Percentiles rank a stretch among this genome's conserved stretches.
These are phyloP conservation scores for Eledona agricola DNA, from an alignment of 2,888 invertebrate species.

Conservation along the genomic window DNA sequence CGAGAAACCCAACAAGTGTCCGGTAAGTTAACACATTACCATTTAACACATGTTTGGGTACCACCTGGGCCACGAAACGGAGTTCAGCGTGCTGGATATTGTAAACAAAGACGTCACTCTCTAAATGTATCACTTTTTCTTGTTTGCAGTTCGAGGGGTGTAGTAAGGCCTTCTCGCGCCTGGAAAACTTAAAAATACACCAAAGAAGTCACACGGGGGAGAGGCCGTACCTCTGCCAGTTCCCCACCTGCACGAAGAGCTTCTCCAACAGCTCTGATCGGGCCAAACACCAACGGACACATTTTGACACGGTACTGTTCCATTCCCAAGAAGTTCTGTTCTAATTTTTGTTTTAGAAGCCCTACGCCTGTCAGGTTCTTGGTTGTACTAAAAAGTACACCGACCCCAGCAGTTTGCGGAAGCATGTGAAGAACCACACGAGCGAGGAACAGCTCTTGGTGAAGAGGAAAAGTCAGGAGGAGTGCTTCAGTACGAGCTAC, in stretches of 20 bases:
- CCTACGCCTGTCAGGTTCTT: conserved; percentile 87
- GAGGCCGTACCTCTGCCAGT: conserved; percentile 94
- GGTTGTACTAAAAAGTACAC: conserved; percentile 94
- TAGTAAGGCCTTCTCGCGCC: conserved; percentile 92
- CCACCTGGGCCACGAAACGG: conserved; percentile 47
- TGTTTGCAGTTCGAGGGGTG: conserved; percentile 92
- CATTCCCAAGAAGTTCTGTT: conserved; percentile 11
- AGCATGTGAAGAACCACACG: conserved; percentile 88
- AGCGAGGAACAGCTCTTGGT: conserved; percentile 59
- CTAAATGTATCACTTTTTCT: conserved; percentile 37
- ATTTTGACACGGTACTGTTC: conserved; percentile 93
- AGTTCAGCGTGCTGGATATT: conserved; percentile 42
- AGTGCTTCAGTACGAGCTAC: conserved; percentile 33
- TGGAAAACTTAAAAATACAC: conserved; percentile 98
- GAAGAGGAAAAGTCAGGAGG: conserved; percentile 51
- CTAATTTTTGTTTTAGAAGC: conserved; percentile 73
- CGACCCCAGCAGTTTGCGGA: conserved; percentile 91
- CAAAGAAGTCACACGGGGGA: conserved; percentile 96
- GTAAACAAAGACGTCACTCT: conserved; percentile 27
- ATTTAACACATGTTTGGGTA: conserved; percentile 29
- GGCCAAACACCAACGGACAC: conserved; percentile 98
- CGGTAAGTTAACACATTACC: conserved; percentile 73
- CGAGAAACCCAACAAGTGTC: conserved; percentile 97
- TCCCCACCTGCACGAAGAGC: conserved; percentile 90
- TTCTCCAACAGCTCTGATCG: conserved; percentile 99